Base-by-base conservation (phyloP, 2,888 invertebrate species). In the Endotricha flammealis region DNA sequence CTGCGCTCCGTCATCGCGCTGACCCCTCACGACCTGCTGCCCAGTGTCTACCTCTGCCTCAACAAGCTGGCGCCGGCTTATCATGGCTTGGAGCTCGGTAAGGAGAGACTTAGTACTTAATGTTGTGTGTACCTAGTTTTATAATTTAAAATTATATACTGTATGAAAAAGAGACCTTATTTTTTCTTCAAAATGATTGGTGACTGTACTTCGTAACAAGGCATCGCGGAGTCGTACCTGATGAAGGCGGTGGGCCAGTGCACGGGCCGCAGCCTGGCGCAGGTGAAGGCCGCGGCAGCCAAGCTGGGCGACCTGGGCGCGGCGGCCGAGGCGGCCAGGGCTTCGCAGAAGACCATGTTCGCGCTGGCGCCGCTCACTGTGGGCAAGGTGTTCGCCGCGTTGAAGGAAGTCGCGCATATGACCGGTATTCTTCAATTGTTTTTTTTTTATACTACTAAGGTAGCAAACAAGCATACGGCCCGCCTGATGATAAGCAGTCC, bases 11-110 rank as follows among this genome's bases (percentile, higher is more conserved):
- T 98, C 8, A 93, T 97, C 13, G 90, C 91, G 3, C 81, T 97
- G 27, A 95, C 93, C 10, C 97, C 98, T 0, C 90, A 93, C n/a
- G 98, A 99, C 75, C 85, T 99, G 41, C 67, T 97, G 36, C 91
- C 95, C 0, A 95, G 96, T 53, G 90, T 99, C 10, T 99, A 99
- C 75, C 81, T 99, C 48, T 97, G 97, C 60, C 88, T 99, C n/a
- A 99, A 99, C 77, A 94, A 95, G 74, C 82, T 99, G 28, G 98
- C 96, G 0, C 99, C 99, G 0, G 96, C 98, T 0, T 98, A 98
- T 70, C 95, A 97, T 12, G 75, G 78, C 30, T 39, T 87, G 43
- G 87, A 87, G 44, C 51, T 87, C 75, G 98, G 97, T 83, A 65
- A 68, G 64, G 7, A n/a, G n/a, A n/a, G n/a, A n/a, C n/a, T n/a